Percentiles rank a stretch among this genome's conserved stretches.
These are phyloP conservation scores for Gymnoscopelus microlampas DNA, from an alignment of 2,797 vertebrate genomes.

Conservation along the genomic window DNA sequence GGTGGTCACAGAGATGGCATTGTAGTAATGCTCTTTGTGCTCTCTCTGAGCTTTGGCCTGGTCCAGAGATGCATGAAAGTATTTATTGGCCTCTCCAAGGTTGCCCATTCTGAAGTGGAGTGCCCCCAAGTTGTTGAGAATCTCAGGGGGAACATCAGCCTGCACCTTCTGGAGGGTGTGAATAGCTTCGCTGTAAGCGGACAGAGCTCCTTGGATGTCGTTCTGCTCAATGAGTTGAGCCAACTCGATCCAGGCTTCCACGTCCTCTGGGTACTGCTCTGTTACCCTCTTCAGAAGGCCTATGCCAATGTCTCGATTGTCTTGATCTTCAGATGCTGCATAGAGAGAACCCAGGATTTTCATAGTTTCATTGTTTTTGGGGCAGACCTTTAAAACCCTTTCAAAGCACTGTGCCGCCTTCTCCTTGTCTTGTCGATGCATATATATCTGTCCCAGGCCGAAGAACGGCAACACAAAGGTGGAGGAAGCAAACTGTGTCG, in stretches of 20 bases:
- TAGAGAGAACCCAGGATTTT: slow-evolving; percentile 98
- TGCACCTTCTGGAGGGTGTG: slow-evolving; percentile 98
- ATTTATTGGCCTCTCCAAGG: slow-evolving; percentile 99
- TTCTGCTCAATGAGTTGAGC: slow-evolving; percentile 98
- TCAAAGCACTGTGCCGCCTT: slow-evolving; percentile 98
- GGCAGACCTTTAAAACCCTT: slow-evolving; percentile 98
- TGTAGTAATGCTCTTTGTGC: slow-evolving; percentile 99
- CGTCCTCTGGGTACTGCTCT: slow-evolving; percentile 97
- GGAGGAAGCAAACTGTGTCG: slow-evolving; percentile 97
- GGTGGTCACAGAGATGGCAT: slow-evolving; percentile 98
- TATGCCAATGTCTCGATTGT: slow-evolving; percentile 97
- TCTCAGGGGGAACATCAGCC: slow-evolving; percentile 97
- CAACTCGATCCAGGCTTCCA: slow-evolving; percentile 98
- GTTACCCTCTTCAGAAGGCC: slow-evolving; percentile 98
- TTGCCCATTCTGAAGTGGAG: slow-evolving; percentile 98
- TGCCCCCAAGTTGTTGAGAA: slow-evolving; percentile 96
- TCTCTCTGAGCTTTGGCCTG: slow-evolving; percentile 97
- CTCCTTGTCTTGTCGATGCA: slow-evolving; percentile 97
- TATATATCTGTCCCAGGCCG: slow-evolving; percentile 98
- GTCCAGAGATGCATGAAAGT: slow-evolving; percentile 95
- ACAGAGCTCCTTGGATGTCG: slow-evolving; percentile 96
- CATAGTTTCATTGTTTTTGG: slow-evolving; percentile 99
- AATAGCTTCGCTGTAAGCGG: slow-evolving; percentile 96
- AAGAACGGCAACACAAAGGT: slow-evolving; percentile 98
- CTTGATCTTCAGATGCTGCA: slow-evolving; percentile 96